These are phyloP conservation scores for Oreocharis arfaki DNA, from an alignment of 2,113 vertebrate genomes.

Conservation along the genomic window DNA sequence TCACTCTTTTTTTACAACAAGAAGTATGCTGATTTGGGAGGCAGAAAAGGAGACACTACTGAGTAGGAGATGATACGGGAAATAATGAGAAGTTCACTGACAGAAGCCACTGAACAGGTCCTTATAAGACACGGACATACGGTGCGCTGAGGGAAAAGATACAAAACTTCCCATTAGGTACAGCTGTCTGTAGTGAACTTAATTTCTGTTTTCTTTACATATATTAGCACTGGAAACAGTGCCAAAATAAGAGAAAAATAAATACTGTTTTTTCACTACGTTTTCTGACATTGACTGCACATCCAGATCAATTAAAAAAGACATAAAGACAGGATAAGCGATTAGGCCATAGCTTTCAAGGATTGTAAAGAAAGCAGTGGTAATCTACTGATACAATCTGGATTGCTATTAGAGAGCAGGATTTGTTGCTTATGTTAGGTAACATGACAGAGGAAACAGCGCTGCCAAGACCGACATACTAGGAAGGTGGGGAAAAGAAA, in stretches of 20 bases:
- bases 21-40: not conserved
- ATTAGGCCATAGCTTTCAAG: not conserved
- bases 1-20: not conserved
- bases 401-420: not conserved
- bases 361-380: not conserved
- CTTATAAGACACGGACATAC: accelerated
- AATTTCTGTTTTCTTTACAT: not conserved
- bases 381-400: conserved; percentile 23
- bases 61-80: not conserved
- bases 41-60: not conserved
- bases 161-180: not conserved
- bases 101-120: not conserved
- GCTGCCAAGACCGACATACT: not conserved
- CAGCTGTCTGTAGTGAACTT: not conserved
- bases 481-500: not conserved
- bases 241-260: not conserved
- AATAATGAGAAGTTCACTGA: not conserved
- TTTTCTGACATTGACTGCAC: not conserved
- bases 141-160: not conserved
- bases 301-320: not conserved
- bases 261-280: not conserved
- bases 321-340: not conserved
- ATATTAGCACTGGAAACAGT: not conserved
- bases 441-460: not conserved
- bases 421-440: not conserved